Base-by-base conservation (phyloP, 2,888 invertebrate genomes). In the Plagodis pulveraria region DNA sequence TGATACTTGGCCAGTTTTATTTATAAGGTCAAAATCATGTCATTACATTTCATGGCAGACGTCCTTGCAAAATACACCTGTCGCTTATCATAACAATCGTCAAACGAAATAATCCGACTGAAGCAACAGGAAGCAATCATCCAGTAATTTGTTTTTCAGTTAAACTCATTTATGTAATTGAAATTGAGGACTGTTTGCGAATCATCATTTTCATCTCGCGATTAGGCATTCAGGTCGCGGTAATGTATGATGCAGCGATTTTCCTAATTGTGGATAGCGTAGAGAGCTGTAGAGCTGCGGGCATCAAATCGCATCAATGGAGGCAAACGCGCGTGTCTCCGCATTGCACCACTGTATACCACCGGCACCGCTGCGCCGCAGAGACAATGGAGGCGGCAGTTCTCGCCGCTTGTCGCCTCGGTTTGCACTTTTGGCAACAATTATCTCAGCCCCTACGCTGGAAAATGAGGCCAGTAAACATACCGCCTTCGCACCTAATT, bases 281-380 rank as follows among this genome's bases (percentile, higher is more conserved):
- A 69, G 73, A 69, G 66, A 67, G 63, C 57, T 62, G 72, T 10
- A 10, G 10, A 40, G 9, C n/a, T 40, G 9, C 48, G 80, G 81
- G 86, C 86, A 58, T 58, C 55, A 51, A n/a, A 52, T 61, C 60
- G 56, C 60, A 87, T 88, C 89, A 89, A 89, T 90, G 83, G 82
- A 81, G 67, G 81, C 84, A 89, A 86, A 89, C 76, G 84, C 83
- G 87, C 91, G 88, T 90, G 86, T 89, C 90, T 87, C 87, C 89
- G 83, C 74, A 78, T 89, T 89, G 83, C 89, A 83, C 78, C 83
- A 89, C 74, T 70, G 22, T n/a, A n/a, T 36, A 36, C 36, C 36
- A 36, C 36, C 5, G 36, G 4, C 2, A 36, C 36, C 9, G 9
- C 36, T 36, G 10, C 68, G 70, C 68, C 47, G 58, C 65, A 67